Conservation (phyloP, 2,888 invertebrate species). For the Trissolcus japonicus region DNA sequence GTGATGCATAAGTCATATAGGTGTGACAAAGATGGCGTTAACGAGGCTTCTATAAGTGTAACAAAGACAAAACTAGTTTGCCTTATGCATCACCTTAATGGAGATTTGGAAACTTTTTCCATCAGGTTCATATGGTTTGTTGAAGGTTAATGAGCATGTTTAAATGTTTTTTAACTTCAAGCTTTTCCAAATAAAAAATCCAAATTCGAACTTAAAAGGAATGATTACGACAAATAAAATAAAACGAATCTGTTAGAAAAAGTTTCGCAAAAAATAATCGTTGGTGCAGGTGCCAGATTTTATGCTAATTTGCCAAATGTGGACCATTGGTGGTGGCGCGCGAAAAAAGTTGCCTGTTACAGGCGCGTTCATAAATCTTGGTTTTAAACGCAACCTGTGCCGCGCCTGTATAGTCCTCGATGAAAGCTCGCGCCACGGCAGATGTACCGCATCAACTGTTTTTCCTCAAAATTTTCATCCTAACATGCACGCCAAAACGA, state of each 20-base stretch:
- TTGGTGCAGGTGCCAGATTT: slow-evolving; percentile 71
- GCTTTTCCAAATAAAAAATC: no score
- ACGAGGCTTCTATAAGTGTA: no score
- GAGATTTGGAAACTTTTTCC: no score
- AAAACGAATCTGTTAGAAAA: slow-evolving; percentile 8
- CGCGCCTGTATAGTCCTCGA: slow-evolving; percentile 57
- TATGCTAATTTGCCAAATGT: slow-evolving; percentile 72
- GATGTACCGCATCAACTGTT: slow-evolving; percentile 60
- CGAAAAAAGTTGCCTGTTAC: slow-evolving; percentile 73
- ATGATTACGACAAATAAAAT: no score
- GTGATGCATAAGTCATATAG: no score
- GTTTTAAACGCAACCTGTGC: slow-evolving; percentile 73
- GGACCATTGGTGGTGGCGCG: slow-evolving; percentile 66
- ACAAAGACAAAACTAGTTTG: no score
- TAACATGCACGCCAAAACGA: neutral
- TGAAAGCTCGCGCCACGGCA: slow-evolving; percentile 65
- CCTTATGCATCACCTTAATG: no score
- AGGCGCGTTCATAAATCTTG: slow-evolving; percentile 72
- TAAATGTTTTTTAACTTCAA: no score
- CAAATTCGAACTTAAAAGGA: no score
- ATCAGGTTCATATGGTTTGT: no score
- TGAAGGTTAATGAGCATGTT: no score
- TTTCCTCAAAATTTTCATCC: slow-evolving; percentile 63
- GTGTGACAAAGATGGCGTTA: no score
- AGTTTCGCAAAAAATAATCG: slow-evolving; percentile 25